These are phyloP conservation scores for Brachionus calyciflorus DNA, from an alignment of 1,140 invertebrate species.

Conservation along the genomic window DNA sequence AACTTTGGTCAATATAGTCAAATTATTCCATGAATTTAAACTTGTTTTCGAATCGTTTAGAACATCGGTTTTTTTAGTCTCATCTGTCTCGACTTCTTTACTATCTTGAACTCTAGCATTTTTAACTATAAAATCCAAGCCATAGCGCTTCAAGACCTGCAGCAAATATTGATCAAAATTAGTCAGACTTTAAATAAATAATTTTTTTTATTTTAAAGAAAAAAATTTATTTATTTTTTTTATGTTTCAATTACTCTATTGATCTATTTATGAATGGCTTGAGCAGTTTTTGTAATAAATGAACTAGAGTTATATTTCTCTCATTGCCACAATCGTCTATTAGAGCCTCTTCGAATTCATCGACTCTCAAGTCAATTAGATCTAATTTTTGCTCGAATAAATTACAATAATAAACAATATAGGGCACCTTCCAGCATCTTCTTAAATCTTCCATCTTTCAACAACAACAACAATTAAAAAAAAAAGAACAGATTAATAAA, in stretches of 20 bases:
- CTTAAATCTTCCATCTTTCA: slow-evolving; percentile 44
- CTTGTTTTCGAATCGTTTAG: no score
- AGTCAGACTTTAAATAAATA: background rate
- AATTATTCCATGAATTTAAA: slow-evolving; percentile 18
- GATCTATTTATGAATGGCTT: slow-evolving; percentile 41
- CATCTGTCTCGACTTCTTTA: background rate
- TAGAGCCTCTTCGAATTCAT: slow-evolving; percentile 39
- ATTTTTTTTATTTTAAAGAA: no score
- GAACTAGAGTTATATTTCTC: slow-evolving; percentile 40
- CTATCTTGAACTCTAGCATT: background rate
- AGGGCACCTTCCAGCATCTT: slow-evolving; percentile 45
- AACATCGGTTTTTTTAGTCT: no score
- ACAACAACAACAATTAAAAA: background rate
- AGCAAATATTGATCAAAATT: slow-evolving; percentile 45
- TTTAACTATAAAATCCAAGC: background rate
- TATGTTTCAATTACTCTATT: slow-evolving; percentile 7
- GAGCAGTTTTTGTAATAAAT: slow-evolving; percentile 37
- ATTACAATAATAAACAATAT: slow-evolving; percentile 43
- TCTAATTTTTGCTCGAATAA: slow-evolving; percentile 43
- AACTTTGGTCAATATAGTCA: slow-evolving; percentile 29
- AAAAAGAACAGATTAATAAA: background rate
- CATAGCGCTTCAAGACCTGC: background rate
- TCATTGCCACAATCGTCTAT: slow-evolving; percentile 37
- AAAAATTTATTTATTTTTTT: slow-evolving; percentile 1
- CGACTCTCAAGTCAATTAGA: slow-evolving; percentile 28